A percentile compares a stretch with the other conserved stretches of the same genome.
Evolutionary conservation across 1,140 invertebrate genomes (phyloP).

Genomic region (Pachypeltis micranthus): DNA sequence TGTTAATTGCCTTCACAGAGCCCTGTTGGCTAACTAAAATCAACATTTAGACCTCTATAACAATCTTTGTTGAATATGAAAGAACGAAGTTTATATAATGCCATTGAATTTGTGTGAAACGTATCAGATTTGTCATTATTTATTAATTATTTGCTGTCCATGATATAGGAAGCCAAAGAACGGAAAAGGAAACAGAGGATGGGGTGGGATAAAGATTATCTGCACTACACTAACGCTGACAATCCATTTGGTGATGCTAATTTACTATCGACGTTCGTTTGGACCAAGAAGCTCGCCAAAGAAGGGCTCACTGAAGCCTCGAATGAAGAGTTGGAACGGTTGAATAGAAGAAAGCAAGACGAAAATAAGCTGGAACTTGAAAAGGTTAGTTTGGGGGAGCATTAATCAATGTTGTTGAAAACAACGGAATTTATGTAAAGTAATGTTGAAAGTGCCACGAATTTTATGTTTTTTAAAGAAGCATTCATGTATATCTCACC

Average conservation of each 20-base stretch:
- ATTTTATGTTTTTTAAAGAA: too few species aligned
- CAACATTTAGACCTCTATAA: too few species aligned
- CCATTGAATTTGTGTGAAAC: neutral
- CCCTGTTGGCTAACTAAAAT: too few species aligned
- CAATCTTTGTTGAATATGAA: too few species aligned
- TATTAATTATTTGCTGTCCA: neutral
- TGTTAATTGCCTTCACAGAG: too few species aligned
- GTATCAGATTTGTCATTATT: constrained; percentile 9
- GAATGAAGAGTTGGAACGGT: constrained; percentile 70
- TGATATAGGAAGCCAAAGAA: constrained; percentile 65
- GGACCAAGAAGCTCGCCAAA: constrained; percentile 92
- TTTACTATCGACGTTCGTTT: constrained; percentile 85
- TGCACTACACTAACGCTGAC: constrained; percentile 93
- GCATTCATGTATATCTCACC: too few species aligned
- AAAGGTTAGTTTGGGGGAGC: too few species aligned
- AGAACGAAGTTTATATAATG: too few species aligned
- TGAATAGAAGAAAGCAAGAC: constrained; percentile 75
- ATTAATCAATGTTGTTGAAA: neutral
- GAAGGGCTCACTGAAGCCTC: constrained; percentile 75
- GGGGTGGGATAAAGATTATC: constrained; percentile 93
- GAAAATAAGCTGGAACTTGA: constrained; percentile 82
- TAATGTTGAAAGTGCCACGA: too few species aligned
- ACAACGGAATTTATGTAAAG: neutral
- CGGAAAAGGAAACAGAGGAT: constrained; percentile 73
- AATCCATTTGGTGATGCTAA: constrained; percentile 98